phyloP scores from a whole-genome alignment of 1,140 invertebrate species.

The Drosophila ambigua region DNA sequence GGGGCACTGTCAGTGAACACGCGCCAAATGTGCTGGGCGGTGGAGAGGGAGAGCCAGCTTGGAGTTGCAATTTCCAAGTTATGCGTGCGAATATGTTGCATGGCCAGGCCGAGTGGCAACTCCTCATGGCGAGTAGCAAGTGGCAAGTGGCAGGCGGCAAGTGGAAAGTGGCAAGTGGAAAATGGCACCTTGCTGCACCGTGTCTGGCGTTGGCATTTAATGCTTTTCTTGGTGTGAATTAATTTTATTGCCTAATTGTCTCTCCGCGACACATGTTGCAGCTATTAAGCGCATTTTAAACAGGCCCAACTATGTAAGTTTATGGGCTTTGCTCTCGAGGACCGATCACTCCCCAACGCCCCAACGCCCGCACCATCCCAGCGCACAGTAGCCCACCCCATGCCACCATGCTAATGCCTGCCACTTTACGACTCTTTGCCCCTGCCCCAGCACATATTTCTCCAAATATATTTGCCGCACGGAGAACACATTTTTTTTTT shows the following conservation, averaged over 20 bases:
- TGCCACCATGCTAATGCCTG: conserved; percentile 1
- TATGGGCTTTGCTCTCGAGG: conserved; percentile 22
- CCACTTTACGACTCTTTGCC: conserved; percentile 27
- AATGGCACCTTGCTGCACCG: conserved; percentile 34
- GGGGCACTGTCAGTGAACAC: conserved; percentile 54
- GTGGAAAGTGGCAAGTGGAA: conserved; percentile 21
- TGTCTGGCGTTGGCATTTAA: conserved; percentile 48
- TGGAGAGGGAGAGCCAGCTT: conserved; percentile 10
- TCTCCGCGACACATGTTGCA: conserved; percentile 61
- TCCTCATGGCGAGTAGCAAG: conserved; percentile 15
- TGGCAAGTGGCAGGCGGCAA: conserved; percentile 8
- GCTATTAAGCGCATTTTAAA: conserved; percentile 65
- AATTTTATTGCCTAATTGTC: conserved; percentile 70
- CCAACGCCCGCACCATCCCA: too few relatives aligned
- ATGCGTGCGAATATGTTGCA: conserved; percentile 65
- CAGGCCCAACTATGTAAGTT: conserved; percentile 57
- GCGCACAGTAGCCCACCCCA: too few relatives aligned
- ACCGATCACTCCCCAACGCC: too few relatives aligned
- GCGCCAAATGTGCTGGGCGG: conserved; percentile 33
- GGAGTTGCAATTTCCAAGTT: conserved; percentile 56
- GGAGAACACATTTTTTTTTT: conserved; percentile 4
- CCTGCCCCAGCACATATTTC: conserved; percentile 16
- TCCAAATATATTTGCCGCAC: conserved; percentile 32
- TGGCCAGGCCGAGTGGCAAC: conserved; percentile 38
- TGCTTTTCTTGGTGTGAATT: conserved; percentile 67